These are phyloP conservation scores for Trialeurodes vaporariorum DNA, from an alignment of 1,140 invertebrate genomes.

Conservation along the genomic window DNA sequence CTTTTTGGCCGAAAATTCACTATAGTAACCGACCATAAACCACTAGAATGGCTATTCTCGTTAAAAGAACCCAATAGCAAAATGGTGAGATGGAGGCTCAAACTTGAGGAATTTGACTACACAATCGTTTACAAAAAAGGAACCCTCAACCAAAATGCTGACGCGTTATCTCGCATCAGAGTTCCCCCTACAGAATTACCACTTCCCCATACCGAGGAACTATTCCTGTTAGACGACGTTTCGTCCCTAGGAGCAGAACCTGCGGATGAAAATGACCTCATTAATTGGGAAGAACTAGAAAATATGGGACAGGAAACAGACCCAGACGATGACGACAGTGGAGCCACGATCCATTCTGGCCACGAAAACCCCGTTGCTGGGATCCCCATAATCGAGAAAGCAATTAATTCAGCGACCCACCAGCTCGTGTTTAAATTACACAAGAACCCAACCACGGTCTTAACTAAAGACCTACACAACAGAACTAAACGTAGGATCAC, in stretches of 20 bases:
- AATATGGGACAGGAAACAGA: too few species aligned
- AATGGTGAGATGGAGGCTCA: constrained; percentile 17
- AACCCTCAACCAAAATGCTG: too few species aligned
- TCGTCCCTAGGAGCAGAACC: too few species aligned
- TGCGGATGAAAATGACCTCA: too few species aligned
- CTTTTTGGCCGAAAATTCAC: constrained; percentile 36
- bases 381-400: not conserved
- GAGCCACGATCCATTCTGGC: constrained; percentile 22
- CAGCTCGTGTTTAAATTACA: too few species aligned
- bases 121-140: constrained; percentile 25
- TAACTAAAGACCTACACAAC: too few species aligned
- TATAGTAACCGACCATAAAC: constrained; percentile 40
- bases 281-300: too few species aligned
- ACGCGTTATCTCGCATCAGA: constrained; percentile 21
- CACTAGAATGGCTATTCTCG: too few species aligned
- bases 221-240: too few species aligned
- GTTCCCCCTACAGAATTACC: not conserved
- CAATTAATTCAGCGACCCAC: not conserved
- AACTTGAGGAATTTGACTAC: constrained; percentile 16
- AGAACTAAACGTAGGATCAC: too few species aligned
- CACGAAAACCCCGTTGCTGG: constrained; percentile 2
- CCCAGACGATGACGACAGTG: too few species aligned
- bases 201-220: not conserved
- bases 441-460: too few species aligned
- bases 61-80: constrained; percentile 24